These are phyloP conservation scores for Cyclargus thomasi DNA, from an alignment of 1,140 invertebrate species.

Conservation along the genomic window DNA sequence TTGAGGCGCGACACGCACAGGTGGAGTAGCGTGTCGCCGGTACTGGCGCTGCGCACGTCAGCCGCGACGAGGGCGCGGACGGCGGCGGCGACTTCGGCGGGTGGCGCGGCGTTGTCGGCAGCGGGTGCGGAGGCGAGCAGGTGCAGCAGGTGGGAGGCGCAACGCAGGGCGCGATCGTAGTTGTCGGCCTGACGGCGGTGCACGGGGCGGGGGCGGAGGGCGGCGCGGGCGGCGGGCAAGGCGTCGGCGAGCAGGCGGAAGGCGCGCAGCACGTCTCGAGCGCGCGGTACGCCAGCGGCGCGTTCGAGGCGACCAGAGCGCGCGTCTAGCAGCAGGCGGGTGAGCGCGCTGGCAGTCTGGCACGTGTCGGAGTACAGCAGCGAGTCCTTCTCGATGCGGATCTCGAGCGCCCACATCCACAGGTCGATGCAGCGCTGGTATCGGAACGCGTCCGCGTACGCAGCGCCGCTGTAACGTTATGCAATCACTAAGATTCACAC, in stretches of 20 bases:
- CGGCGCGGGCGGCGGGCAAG: constrained; percentile 77
- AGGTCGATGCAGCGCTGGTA: constrained; percentile 91
- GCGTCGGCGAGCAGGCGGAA: constrained; percentile 63
- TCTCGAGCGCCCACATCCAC: constrained; percentile 87
- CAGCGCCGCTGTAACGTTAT: constrained; percentile 82
- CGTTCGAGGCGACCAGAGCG: constrained; percentile 79
- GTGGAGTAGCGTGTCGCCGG: constrained; percentile 87
- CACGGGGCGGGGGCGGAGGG: constrained; percentile 82
- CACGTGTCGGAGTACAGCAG: constrained; percentile 83
- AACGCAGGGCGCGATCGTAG: constrained; percentile 87
- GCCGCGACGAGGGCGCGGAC: constrained; percentile 64
- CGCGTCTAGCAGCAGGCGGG: constrained; percentile 86
- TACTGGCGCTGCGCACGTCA: constrained; percentile 82
- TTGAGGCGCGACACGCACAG: constrained; percentile 86
- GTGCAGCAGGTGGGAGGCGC: constrained; percentile 88
- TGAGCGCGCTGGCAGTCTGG: constrained; percentile 84
- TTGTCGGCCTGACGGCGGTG: constrained; percentile 87
- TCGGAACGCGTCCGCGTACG: constrained; percentile 89
- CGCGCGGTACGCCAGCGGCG: constrained; percentile 81
- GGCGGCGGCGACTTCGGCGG: constrained; percentile 6
- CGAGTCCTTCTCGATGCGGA: constrained; percentile 86
- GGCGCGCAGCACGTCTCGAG: constrained; percentile 77
- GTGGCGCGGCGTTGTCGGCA: constrained; percentile 19
- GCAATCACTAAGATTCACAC: too few species aligned
- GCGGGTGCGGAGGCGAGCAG: constrained; percentile 60